A percentile compares a stretch with the other conserved stretches of the same genome.
Conservation (phyloP, 1,140 invertebrate genomes). For the Amphibalanus amphitrite region DNA sequence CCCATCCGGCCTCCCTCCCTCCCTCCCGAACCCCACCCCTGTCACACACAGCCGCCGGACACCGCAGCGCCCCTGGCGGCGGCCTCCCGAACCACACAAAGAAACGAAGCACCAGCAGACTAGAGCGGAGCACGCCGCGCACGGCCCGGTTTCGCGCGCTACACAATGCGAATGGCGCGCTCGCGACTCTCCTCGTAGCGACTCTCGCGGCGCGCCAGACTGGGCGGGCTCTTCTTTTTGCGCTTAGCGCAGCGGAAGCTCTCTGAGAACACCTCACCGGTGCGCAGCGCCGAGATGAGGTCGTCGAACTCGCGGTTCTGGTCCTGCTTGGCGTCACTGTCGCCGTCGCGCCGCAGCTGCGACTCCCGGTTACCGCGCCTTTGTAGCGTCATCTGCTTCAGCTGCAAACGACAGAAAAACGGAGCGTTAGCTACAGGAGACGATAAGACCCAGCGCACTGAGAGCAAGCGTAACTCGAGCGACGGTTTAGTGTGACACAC, state of each 20-base stretch:
- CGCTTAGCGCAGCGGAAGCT: slow-evolving; percentile 84
- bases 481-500: too few species aligned
- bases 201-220: neutral
- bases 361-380: neutral
- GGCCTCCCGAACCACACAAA: neutral
- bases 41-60: neutral
- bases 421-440: too few species aligned
- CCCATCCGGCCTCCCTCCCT: too few species aligned
- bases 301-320: slow-evolving; percentile 72
- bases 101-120: neutral
- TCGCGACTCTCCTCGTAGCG: slow-evolving; percentile 1
- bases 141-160: neutral
- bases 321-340: neutral
- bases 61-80: too few species aligned
- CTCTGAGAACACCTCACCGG: slow-evolving; percentile 92
- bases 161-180: neutral
- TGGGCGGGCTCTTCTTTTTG: slow-evolving; percentile 25
- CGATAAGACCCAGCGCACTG: too few species aligned
- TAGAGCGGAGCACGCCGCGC: neutral
- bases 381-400: slow-evolving; percentile 4
- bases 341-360: neutral
- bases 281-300: slow-evolving; percentile 82
- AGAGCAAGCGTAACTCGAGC: too few species aligned
- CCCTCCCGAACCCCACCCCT: neutral
- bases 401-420: neutral